phyloP scores from a whole-genome alignment of 2,113 vertebrate species.

The Puntigrus tetrazona region DNA sequence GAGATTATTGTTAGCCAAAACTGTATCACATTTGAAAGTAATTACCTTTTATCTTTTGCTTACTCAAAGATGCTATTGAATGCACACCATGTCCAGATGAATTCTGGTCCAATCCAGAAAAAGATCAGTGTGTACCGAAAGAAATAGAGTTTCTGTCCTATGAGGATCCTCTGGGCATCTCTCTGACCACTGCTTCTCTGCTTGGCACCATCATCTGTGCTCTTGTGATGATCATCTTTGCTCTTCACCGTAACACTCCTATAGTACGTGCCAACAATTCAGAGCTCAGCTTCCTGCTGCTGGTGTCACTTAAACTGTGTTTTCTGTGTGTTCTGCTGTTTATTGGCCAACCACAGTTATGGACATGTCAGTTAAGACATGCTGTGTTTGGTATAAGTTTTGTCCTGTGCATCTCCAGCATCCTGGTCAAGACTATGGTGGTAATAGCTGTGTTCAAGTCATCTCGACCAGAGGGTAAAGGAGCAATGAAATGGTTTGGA shows the following conservation, averaged over 20 bases:
- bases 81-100: conserved; percentile 9
- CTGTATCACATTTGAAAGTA: not conserved
- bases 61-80: not conserved
- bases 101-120: conserved; percentile 10
- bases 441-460: not conserved
- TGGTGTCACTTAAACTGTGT: conserved; percentile 6
- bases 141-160: conserved; percentile 19
- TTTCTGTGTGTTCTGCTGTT: not conserved
- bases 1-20: not conserved
- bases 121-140: not conserved
- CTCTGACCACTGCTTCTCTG: not conserved
- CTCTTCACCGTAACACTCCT: not conserved
- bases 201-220: conserved; percentile 10
- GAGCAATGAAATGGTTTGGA: conserved; percentile 51
- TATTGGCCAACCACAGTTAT: not conserved
- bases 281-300: conserved; percentile 10
- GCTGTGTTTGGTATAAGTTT: conserved; percentile 4
- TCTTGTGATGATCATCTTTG: conserved; percentile 13
- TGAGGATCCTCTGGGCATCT: conserved; percentile 11
- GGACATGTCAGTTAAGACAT: conserved; percentile 1
- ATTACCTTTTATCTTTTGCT: not conserved
- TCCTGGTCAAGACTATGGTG: not conserved
- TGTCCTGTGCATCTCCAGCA: not conserved
- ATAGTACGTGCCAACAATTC: conserved; percentile 31
- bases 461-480: conserved; percentile 34